Evolutionary conservation across 2,888 invertebrate genomes (phyloP).

Genomic region (Willowsia nigromaculata): DNA sequence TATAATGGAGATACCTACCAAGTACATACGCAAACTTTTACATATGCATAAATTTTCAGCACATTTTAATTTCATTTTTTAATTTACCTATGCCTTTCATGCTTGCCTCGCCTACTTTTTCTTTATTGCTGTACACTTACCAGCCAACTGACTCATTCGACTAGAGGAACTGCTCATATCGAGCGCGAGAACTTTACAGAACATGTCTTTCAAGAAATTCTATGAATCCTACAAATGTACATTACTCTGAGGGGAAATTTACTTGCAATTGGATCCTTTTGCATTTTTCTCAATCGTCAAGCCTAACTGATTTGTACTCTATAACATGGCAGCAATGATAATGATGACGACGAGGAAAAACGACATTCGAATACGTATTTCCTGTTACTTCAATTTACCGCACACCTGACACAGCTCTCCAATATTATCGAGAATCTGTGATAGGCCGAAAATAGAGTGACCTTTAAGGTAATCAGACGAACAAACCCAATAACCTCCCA

Average conservation of each 20-base stretch:
- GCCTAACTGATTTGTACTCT: background rate
- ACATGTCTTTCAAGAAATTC: conserved; percentile 46
- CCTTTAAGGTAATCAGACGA: conserved; percentile 5
- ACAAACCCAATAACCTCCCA: background rate
- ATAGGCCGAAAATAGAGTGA: background rate
- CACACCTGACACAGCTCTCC: background rate
- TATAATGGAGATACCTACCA: background rate
- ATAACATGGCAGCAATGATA: background rate
- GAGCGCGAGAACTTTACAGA: background rate
- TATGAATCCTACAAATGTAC: conserved; percentile 1
- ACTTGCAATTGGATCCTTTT: background rate
- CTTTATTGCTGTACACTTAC: conserved; percentile 11
- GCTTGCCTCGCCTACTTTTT: conserved; percentile 57
- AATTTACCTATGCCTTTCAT: conserved; percentile 21
- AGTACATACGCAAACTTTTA: background rate
- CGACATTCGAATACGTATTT: background rate
- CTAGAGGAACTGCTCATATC: background rate
- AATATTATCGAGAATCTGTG: background rate
- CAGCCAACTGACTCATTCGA: background rate
- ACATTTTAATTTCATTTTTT: conserved; percentile 48
- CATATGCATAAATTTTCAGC: conserved; percentile 32
- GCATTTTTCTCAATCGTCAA: background rate
- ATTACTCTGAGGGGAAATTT: background rate
- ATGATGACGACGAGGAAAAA: background rate
- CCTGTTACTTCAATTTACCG: background rate